Evolutionary conservation across 2,888 invertebrate genomes (phyloP), one percentile per base, ranked within the genome.

Genomic region (Drepana falcataria): DNA sequence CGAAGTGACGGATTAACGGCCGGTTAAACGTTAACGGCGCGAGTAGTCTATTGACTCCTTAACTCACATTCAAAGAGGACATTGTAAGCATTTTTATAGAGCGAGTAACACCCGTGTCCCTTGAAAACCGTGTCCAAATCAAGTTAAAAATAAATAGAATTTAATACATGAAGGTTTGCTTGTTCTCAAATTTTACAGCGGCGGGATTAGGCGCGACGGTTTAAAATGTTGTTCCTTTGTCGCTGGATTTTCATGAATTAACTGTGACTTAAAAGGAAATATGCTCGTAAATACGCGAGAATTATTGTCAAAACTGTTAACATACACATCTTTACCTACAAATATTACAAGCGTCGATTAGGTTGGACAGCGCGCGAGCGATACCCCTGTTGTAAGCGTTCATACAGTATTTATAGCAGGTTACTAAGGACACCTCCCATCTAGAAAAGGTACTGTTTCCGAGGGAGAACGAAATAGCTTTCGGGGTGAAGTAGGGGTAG

Each of bases 191-290:
- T 64, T 69, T 71, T 62, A 73, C 56, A 57, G 55, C 61, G 52
- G 35, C 41, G 56, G 64, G 72, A 77, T 73, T 69, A 62, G 66
- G 68, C 77, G 75, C 64, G 68, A 73, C 69, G 72, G 57, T 55
- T 60, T 75, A 70, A 73, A 73, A 60, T 54, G 59, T 64, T 65
- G 65, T 63, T 58, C 64, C 61, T 66, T 44, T 44, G 44, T 44
- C 49, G 49, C n/a, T 35, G 40, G 51, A 40, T 51, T 51, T 51
- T 40, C 7, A 51, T 9, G 65, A 66, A 69, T 66, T 70, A 73
- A 61, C 64, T 73, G 73, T 64, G 65, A 65, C 67, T 59, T 62
- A 66, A 60, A 66, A 60, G 69, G 67, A 68, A 65, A 61, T 59
- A 55, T 51, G 37, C 40, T 54, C 52, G 55, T 55, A 59, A 64